Evolutionary conservation across 35 echinoderm and acorn worm species (phyloP).

Genomic region (Holothuria glaberrima): DNA sequence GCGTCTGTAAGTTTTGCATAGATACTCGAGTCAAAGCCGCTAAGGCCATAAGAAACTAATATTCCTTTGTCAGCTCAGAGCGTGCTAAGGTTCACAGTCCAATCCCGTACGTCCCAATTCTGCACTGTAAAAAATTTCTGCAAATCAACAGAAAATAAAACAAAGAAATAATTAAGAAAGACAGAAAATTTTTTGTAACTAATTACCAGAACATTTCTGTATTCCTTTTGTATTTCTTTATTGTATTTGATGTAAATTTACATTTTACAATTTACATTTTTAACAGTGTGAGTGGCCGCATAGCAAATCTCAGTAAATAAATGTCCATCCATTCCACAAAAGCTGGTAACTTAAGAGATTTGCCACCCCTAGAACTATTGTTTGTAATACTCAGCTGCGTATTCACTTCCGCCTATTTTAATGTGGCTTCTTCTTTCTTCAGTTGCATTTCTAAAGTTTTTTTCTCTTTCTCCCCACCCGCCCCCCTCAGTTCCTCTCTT

Average conservation of each 20-base stretch:
- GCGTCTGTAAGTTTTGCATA: slow-evolving; percentile 21
- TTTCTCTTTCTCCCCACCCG: neutral
- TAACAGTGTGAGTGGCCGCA: slow-evolving; percentile 53
- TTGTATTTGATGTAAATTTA: too few species aligned
- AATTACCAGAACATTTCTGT: too few species aligned
- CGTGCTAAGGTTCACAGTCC: slow-evolving; percentile 51
- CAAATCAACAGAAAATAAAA: too few species aligned
- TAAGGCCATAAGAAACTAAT: slow-evolving; percentile 1
- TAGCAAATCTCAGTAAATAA: slow-evolving; percentile 44
- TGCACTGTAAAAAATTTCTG: slow-evolving; percentile 39
- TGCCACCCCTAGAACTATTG: neutral
- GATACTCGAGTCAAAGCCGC: slow-evolving; percentile 8
- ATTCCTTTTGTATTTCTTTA: too few species aligned
- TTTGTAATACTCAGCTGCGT: neutral
- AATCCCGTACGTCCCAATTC: slow-evolving; percentile 1
- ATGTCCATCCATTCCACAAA: slow-evolving; percentile 42
- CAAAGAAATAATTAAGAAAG: too few species aligned
- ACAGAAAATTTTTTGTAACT: too few species aligned
- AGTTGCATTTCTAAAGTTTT: slow-evolving; percentile 39
- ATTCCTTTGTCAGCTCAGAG: slow-evolving; percentile 39
- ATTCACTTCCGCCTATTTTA: neutral
- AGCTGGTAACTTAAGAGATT: slow-evolving; percentile 41
- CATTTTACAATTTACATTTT: too few species aligned
- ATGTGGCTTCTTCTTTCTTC: neutral
- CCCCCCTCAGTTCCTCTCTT: neutral